These are phyloP conservation scores for Vipera latastei DNA, from an alignment of 2,797 vertebrate species.

Conservation along the genomic window DNA sequence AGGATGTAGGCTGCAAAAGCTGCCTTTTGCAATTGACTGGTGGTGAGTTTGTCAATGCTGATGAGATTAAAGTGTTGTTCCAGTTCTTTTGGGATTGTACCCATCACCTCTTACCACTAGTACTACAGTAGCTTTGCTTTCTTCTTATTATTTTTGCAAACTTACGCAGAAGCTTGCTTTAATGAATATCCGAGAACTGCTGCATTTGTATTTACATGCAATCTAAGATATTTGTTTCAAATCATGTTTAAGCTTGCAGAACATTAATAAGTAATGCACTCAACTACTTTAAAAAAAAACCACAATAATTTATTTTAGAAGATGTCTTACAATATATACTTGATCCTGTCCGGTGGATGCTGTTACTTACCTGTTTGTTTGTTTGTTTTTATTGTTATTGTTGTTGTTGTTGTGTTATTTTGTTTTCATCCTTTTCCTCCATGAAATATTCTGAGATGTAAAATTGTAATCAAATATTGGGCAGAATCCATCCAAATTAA, in stretches of 20 bases:
- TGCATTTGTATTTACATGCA: neutral
- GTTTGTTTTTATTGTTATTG: neutral
- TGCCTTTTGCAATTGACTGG: neutral
- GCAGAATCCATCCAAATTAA: neutral
- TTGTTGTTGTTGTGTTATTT: neutral
- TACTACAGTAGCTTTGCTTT: neutral
- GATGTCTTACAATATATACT: neutral
- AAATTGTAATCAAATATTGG: neutral
- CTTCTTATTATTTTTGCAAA: neutral
- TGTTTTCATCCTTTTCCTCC: neutral
- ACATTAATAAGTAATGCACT: neutral
- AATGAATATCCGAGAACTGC: neutral
- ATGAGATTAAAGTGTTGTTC: neutral
- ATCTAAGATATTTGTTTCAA: neutral
- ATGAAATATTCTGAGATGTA: neutral
- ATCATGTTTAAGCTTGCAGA: neutral
- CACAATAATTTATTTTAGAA: neutral
- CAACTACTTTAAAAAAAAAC: neutral
- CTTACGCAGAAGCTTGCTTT: neutral
- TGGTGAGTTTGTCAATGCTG: neutral
- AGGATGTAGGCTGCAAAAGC: neutral
- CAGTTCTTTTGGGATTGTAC: neutral
- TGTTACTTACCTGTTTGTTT: neutral
- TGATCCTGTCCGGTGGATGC: neutral
- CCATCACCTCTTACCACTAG: neutral